Evolutionary conservation across 2,888 invertebrate genomes (phyloP), one percentile per base, ranked within the genome.

Genomic region (Thera britannica): DNA sequence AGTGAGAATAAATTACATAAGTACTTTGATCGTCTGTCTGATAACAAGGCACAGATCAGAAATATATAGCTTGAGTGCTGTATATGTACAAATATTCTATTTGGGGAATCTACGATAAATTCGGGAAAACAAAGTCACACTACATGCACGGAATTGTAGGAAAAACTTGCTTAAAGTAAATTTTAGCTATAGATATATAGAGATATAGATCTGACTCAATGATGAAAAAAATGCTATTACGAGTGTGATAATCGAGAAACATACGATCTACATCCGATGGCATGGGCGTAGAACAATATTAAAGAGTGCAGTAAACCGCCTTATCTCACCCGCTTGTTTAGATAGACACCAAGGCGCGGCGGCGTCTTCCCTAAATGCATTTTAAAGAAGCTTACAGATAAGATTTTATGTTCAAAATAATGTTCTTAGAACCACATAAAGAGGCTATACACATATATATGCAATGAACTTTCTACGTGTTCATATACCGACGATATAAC

Each of bases 261-360:
- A 58, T 41, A 41, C 34, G 12, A 49, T 58, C 44, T 34, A 44
- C 34, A 59, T 41, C 38, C 41, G 34, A 56, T n/a, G 11, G 23
- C 11, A 56, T n/a, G 11, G 23, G 61, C 41, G 51, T 69, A 62
- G 63, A 54, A 46, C 55, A 6, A 8, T 56, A 51, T 66, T 63
- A 84, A 79, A 81, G 78, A 86, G 80, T 88, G 85, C 87, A 87
- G 83, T 89, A 88, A 87, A 87, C 84, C 84, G 78, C 71, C 85
- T 89, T 90, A 89, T 89, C 90, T 89, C 83, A 90, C 89, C 89
- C 82, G 78, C 84, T 88, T 87, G 84, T 87, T 85, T 84, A 88
- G 87, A 88, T 88, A 88, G 77, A 86, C 23, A 1, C 23, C 23
- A 23, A 0, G 23, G 23, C 23, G 23, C 23, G 23, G n/a, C 80